Percentiles rank a stretch among this genome's conserved stretches.
These are phyloP conservation scores for Chrysomela aeneicollis DNA, from an alignment of 2,888 invertebrate genomes.

Conservation along the genomic window DNA sequence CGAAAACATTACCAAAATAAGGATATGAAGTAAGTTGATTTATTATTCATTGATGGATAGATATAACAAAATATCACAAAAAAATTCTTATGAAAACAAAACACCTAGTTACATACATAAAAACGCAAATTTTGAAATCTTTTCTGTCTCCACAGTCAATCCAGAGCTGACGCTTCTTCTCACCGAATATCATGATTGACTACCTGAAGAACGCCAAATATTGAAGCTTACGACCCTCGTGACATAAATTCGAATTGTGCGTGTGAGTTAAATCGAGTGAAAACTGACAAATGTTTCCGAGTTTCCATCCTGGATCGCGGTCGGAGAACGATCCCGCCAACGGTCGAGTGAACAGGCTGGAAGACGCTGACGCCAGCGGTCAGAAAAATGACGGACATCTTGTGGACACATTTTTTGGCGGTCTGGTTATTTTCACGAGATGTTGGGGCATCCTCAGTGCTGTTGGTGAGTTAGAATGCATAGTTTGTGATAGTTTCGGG, in stretches of 20 bases:
- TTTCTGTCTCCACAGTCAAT: no score
- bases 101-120: no score
- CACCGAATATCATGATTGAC: no score
- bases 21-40: no score
- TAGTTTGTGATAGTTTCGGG: no score
- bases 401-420: conserved; percentile 43
- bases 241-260: not conserved
- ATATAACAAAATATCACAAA: no score
- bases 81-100: no score
- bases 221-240: not conserved
- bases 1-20: no score
- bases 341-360: conserved; percentile 20
- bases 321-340: conserved; percentile 23
- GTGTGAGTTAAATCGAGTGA: not conserved
- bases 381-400: conserved; percentile 4
- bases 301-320: conserved; percentile 33
- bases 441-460: conserved; percentile 49
- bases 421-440: conserved; percentile 46
- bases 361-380: conserved; percentile 31
- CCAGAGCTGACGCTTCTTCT: no score
- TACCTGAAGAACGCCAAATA: no score
- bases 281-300: conserved; percentile 38
- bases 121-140: no score
- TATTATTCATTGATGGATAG: no score
- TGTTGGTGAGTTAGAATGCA: conserved; percentile 45